These are phyloP conservation scores for Eubucco bourcierii DNA, from an alignment of 2,113 vertebrate species.

Conservation along the genomic window DNA sequence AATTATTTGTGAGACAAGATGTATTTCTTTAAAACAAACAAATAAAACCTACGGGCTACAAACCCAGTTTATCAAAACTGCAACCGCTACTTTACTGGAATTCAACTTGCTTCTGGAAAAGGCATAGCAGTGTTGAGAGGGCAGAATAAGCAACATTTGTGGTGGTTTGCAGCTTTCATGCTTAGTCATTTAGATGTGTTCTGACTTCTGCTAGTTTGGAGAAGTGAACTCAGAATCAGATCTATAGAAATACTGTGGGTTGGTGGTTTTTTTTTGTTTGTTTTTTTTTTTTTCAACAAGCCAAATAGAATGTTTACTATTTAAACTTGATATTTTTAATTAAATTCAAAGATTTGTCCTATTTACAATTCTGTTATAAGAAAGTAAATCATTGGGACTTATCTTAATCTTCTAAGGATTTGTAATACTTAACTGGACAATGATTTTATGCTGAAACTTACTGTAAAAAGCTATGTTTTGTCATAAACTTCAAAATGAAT, in stretches of 20 bases:
- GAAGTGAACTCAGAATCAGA: not conserved
- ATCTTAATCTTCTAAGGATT: not conserved
- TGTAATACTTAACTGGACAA: not conserved
- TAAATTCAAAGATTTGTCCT: not conserved
- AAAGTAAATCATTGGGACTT: not conserved
- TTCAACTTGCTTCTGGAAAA: not conserved
- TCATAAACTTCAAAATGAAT: not conserved
- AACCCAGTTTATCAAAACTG: not conserved
- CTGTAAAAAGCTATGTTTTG: not conserved
- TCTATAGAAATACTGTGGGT: not conserved
- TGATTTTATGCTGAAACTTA: not conserved
- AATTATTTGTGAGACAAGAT: too few species aligned
- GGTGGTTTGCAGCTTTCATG: too few species aligned
- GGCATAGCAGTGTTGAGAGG: not conserved
- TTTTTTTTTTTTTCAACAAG: not conserved
- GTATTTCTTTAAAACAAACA: not conserved
- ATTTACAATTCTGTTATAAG: not conserved
- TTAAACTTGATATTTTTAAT: not conserved
- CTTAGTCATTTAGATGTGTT: not conserved
- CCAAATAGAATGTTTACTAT: not conserved
- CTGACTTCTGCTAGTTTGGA: not conserved
- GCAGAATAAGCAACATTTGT: not conserved
- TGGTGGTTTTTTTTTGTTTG: too few species aligned
- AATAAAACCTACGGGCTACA: not conserved
- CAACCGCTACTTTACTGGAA: not conserved